phyloP scores from a whole-genome alignment of 2,797 vertebrate species.

The Platyrinchus mystaceus region DNA sequence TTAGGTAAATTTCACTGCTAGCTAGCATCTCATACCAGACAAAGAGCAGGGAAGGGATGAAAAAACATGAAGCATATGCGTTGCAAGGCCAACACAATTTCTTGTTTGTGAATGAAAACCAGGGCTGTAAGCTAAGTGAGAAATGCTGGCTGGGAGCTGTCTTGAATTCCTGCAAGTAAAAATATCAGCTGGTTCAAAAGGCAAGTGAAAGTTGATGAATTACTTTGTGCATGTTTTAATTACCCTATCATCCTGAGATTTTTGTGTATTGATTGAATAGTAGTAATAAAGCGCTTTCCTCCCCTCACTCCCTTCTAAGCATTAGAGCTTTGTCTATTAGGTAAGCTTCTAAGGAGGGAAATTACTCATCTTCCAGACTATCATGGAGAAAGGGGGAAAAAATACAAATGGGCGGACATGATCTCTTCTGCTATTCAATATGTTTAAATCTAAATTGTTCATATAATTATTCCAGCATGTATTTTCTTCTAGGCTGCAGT shows the following conservation, averaged over 20 bases:
- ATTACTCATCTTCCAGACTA: constrained; percentile 74
- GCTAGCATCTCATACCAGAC: constrained; percentile 63
- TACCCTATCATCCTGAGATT: constrained; percentile 79
- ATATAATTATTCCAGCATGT: constrained; percentile 78
- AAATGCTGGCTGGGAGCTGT: constrained; percentile 60
- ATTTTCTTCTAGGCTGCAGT: constrained; percentile 76
- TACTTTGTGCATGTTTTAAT: constrained; percentile 74
- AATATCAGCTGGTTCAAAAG: constrained; percentile 68
- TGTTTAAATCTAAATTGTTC: constrained; percentile 79
- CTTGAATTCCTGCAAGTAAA: constrained; percentile 68
- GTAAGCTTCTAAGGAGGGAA: constrained; percentile 70
- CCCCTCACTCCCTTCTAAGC: constrained; percentile 45
- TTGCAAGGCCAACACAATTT: constrained; percentile 68
- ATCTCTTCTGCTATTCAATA: constrained; percentile 74
- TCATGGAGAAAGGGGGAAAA: background rate
- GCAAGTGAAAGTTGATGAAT: constrained; percentile 71
- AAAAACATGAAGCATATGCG: constrained; percentile 63
- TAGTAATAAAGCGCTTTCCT: constrained; percentile 63
- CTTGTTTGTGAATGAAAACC: constrained; percentile 74
- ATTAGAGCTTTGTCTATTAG: constrained; percentile 72
- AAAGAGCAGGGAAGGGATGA: constrained; percentile 69
- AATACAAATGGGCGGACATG: constrained; percentile 73
- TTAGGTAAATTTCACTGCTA: constrained; percentile 72
- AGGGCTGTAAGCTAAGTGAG: constrained; percentile 68
- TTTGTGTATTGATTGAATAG: constrained; percentile 77